phyloP scores from a whole-genome alignment of 2,888 invertebrate species.

The Emmelina monodactyla region DNA sequence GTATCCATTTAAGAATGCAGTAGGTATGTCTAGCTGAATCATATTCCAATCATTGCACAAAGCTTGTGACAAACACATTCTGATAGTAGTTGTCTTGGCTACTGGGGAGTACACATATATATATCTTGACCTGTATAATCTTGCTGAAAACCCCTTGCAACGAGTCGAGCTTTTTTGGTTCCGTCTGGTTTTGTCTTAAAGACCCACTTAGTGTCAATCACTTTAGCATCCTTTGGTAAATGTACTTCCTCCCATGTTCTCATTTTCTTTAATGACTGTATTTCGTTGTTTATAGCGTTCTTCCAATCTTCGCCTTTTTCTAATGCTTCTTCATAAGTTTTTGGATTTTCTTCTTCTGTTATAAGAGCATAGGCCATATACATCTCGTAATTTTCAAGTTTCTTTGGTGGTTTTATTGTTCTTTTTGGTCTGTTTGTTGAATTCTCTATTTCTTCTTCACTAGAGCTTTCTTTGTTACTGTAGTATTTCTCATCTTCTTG shows the following conservation, averaged over 20 bases:
- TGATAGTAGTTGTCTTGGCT: conserved; percentile 11
- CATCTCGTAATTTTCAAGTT: conserved; percentile 4
- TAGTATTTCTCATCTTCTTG: conserved; percentile 1
- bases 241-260: conserved; percentile 2
- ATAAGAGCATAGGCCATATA: conserved; percentile 7
- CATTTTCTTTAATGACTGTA: background rate
- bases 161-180: conserved; percentile 14
- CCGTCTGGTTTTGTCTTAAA: conserved; percentile 7
- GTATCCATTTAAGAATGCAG: no score
- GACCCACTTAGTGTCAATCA: conserved; percentile 6
- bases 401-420: conserved; percentile 3
- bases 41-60: background rate
- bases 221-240: conserved; percentile 3
- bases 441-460: background rate
- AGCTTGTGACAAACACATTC: conserved; percentile 8
- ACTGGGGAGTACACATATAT: conserved; percentile 12
- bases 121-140: conserved; percentile 8
- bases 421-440: conserved; percentile 5
- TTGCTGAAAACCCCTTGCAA: conserved; percentile 2
- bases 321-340: conserved; percentile 5
- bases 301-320: conserved; percentile 6
- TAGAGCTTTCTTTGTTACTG: conserved; percentile 1
- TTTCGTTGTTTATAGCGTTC: conserved; percentile 2
- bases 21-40: conserved; percentile 8
- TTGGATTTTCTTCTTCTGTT: conserved; percentile 3